These are phyloP conservation scores for Pagrus major DNA, from an alignment of 2,113 vertebrate species.

Conservation along the genomic window DNA sequence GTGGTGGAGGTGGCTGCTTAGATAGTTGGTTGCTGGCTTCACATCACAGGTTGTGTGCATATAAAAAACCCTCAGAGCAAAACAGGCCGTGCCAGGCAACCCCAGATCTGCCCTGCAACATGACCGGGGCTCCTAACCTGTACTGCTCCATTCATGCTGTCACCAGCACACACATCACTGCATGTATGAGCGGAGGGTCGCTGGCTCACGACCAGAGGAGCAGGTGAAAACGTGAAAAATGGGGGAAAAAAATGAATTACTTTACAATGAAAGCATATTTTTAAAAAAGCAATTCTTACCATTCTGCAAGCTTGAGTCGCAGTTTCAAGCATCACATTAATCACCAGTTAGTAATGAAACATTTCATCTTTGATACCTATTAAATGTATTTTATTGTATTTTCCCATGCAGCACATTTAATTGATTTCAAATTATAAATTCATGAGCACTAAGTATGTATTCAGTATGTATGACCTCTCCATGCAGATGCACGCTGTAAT, in stretches of 20 bases:
- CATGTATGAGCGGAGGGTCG: neutral
- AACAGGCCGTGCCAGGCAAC: conserved; percentile 29
- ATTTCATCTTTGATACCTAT: neutral
- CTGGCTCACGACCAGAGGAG: neutral
- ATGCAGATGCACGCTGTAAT: neutral
- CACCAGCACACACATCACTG: neutral
- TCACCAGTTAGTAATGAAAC: neutral
- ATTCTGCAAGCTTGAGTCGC: neutral
- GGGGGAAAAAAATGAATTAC: too few relatives aligned
- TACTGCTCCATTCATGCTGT: neutral
- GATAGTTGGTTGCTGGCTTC: conserved; percentile 60
- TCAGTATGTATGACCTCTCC: neutral
- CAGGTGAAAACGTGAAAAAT: too few relatives aligned
- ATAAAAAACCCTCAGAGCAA: conserved; percentile 48
- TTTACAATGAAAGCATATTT: too few relatives aligned
- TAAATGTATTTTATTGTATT: neutral
- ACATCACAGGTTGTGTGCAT: conserved; percentile 68
- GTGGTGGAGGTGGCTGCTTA: conserved; percentile 48
- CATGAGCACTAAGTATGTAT: neutral
- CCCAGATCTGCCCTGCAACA: conserved; percentile 45
- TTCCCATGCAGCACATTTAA: neutral
- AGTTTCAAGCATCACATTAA: neutral
- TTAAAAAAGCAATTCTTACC: neutral
- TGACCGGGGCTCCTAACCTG: neutral
- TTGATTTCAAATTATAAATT: neutral